Base-by-base conservation (phyloP, 2,113 vertebrate genomes). In the Ursus arctos region DNA sequence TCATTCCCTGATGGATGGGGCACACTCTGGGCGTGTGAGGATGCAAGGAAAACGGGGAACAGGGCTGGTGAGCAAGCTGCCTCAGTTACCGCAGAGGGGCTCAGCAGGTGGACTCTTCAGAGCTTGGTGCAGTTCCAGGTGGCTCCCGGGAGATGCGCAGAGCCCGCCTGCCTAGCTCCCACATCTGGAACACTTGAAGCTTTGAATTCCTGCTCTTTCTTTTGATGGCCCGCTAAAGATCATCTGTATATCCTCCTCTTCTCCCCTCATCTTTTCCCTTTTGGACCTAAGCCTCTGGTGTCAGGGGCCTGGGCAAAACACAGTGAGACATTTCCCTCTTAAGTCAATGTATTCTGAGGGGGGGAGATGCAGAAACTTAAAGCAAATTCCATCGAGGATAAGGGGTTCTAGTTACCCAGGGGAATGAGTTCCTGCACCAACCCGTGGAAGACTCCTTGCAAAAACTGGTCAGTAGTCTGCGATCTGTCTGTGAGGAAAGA, bases 331-430 rank as follows among this genome's bases (percentile, higher is more conserved):
- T 83, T 95, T 95, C 12, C 57, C n/a, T 80, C 47, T 72, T 74
- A 65, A 59, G 47, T 95, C 40, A n/a, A 55, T 76, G 95, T 97
- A 88, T 96, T 97, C 71, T 91, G 63, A 77, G 36, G 36, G 59
- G 2, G 49, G 51, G n/a, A 67, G 22, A 65, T 69, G 7, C 31
- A 85, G 87, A 63, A 87, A 95, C 31, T 91, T 67, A 91, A 94
- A 93, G 31, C 28, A 91, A 84, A 67, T 96, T 96, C 59, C 40
- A 93, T n/a, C 80, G 49, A 91, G 72, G 67, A 88, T 71, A 96
- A 86, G 51, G 51, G 16, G 18, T 90, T 96, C 59, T 91, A 83
- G 94, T 61, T 95, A n/a, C 55, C 65, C 19, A 69, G n/a, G 47
- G 19, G 92, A 95, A 96, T 76, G 81, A 84, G 40, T 92, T 96